Evolutionary conservation across 2,888 invertebrate genomes (phyloP).

Genomic region (Sesia apiformis): DNA sequence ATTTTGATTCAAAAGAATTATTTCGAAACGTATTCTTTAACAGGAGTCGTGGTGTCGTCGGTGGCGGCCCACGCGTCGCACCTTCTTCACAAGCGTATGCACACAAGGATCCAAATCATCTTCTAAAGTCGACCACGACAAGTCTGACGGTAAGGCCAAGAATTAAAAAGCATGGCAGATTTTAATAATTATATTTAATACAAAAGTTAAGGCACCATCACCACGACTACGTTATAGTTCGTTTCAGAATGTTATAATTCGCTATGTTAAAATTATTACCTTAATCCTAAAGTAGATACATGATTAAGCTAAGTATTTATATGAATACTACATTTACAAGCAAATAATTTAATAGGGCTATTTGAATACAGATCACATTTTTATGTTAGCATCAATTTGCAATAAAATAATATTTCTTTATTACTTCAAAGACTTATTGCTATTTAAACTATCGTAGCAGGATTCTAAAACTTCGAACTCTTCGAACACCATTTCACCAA

Average conservation of each 20-base stretch:
- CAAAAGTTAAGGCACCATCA: constrained; percentile 49
- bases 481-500: constrained; percentile 90
- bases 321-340: constrained; percentile 37
- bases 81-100: constrained; percentile 57
- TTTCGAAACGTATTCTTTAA: constrained; percentile 16
- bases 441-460: constrained; percentile 75
- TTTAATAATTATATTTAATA: no score
- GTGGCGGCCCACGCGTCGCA: constrained; percentile 69
- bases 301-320: constrained; percentile 30
- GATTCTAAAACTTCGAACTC: constrained; percentile 82
- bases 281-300: constrained; percentile 34
- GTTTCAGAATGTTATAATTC: neutral
- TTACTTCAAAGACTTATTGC: constrained; percentile 66
- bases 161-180: no score
- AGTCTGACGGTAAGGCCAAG: constrained; percentile 61
- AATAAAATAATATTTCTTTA: constrained; percentile 23
- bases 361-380: constrained; percentile 60
- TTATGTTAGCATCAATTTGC: constrained; percentile 41
- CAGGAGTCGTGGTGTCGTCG: constrained; percentile 80
- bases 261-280: neutral
- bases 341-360: constrained; percentile 64
- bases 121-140: constrained; percentile 53
- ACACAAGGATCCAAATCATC: constrained; percentile 55
- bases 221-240: constrained; percentile 39
- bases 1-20: no score